phyloP scores from a whole-genome alignment of 2,888 invertebrate species.

The Chromoteleia sp. region DNA sequence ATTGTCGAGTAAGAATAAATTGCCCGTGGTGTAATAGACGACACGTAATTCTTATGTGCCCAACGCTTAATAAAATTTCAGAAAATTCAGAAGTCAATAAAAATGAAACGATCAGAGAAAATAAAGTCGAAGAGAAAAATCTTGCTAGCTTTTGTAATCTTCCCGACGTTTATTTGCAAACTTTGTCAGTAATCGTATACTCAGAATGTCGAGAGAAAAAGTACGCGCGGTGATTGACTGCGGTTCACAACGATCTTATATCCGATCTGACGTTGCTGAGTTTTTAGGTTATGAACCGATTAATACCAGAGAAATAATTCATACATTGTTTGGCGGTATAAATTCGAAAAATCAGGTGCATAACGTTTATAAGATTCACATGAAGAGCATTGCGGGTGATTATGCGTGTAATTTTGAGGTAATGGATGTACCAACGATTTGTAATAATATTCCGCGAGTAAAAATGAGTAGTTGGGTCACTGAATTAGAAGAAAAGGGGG shows the following conservation, averaged over 20 bases:
- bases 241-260: conserved; percentile 73
- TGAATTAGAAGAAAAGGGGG: conserved; percentile 44
- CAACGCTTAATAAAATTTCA: conserved; percentile 25
- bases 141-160: conserved; percentile 39
- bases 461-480: conserved; percentile 56
- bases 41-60: conserved; percentile 72
- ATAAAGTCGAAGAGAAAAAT: conserved; percentile 46
- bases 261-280: conserved; percentile 64
- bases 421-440: conserved; percentile 67
- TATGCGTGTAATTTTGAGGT: conserved; percentile 71
- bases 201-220: conserved; percentile 44
- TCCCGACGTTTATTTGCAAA: conserved; percentile 70
- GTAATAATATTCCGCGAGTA: conserved; percentile 55
- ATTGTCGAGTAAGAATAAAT: conserved; percentile 69
- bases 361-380: conserved; percentile 56
- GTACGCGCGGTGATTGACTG: conserved; percentile 72
- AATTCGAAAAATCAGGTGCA: conserved; percentile 50
- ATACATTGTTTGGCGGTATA: conserved; percentile 72
- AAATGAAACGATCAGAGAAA: conserved; percentile 3
- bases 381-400: conserved; percentile 59
- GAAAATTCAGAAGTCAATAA: background rate
- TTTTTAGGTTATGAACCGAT: conserved; percentile 66
- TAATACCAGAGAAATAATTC: conserved; percentile 58
- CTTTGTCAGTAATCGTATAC: conserved; percentile 67
- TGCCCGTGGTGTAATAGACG: conserved; percentile 72